Evolutionary conservation across 1,140 invertebrate species (phyloP).

Genomic region (Campoletis sonorensis): DNA sequence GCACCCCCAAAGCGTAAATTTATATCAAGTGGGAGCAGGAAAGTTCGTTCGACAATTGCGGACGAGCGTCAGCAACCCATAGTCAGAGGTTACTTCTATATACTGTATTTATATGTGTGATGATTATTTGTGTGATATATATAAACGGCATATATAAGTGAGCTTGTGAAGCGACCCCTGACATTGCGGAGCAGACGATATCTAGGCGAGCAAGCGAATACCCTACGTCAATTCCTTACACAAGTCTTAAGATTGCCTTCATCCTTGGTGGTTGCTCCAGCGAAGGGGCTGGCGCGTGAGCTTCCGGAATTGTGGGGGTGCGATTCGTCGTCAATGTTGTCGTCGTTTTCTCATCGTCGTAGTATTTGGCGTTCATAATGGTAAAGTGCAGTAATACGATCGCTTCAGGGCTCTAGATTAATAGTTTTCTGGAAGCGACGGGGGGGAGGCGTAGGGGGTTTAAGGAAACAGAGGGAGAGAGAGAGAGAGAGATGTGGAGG

Average conservation of each 20-base stretch:
- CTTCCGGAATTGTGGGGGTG: slow-evolving; percentile 30
- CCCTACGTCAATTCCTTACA: slow-evolving; percentile 34
- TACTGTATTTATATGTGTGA: too few relatives aligned
- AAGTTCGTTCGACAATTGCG: slow-evolving; percentile 36
- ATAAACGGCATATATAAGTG: neutral
- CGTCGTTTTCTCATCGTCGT: slow-evolving; percentile 19
- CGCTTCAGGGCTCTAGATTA: slow-evolving; percentile 68
- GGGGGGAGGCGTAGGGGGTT: neutral
- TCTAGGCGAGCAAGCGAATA: neutral
- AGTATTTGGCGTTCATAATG: slow-evolving; percentile 65
- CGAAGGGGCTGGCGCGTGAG: neutral
- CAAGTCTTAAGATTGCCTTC: slow-evolving; percentile 41
- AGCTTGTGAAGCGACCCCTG: neutral
- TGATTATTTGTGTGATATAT: neutral
- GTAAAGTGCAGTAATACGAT: slow-evolving; percentile 71
- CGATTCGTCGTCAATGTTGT: slow-evolving; percentile 2
- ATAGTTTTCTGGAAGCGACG: slow-evolving; percentile 62
- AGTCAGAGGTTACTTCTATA: neutral
- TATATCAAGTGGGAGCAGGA: slow-evolving; percentile 6
- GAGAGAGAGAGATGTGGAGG: slow-evolving; percentile 11
- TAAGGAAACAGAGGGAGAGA: too few relatives aligned
- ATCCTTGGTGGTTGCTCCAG: slow-evolving; percentile 14
- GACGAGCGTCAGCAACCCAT: slow-evolving; percentile 21
- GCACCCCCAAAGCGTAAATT: slow-evolving; percentile 15
- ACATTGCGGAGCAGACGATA: neutral